Evolutionary conservation across 1,140 invertebrate species (phyloP), one percentile per base, ranked within the genome.

Genomic region (Drosophila fuyamai): DNA sequence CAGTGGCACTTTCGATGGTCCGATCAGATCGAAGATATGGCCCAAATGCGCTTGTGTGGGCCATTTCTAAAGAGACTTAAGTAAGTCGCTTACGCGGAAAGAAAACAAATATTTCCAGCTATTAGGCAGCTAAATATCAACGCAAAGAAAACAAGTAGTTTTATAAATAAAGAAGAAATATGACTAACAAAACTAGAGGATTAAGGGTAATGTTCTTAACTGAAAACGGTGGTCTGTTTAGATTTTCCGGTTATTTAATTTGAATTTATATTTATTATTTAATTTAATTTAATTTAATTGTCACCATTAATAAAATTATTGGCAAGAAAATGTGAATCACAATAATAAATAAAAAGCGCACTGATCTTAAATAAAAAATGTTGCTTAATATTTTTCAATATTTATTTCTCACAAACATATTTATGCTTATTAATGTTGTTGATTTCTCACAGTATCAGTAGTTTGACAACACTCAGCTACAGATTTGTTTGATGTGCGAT

Each of bases 1-100:
- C 81, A 73, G 61, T 76, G 65, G 66, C 76, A 78, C 47, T 53
- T n/a, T 10, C 50, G 50, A 47, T 65, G 51, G 54, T 18, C 23
- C 44, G 62, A 70, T 47, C 65, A 58, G 51, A 71, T 71, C 44
- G 32, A 2, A 71, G 67, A 71, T 71, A 71, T 18, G 44, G 18
- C 14, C 65, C 12, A 58, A 53, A 44, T 63, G 47, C 56, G 38
- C 60, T 13, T 84, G 76, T 81, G 66, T 73, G 79, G 63, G 47
- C 75, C 66, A 59, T 55, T 66, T 75, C 12, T 32, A 47, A 65
- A 44, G 44, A 23, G 16, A 38, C 36, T 46, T 16, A 32, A 68
- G n/a, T 59, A 36, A 65, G 60, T 43, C 38, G 65, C 65, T 66
- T 68, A 68, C 32, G 29, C 38, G 14, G 29, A 50, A 53, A 65